phyloP scores from a whole-genome alignment of 2,113 vertebrate genomes.

The Ameiurus melas region DNA sequence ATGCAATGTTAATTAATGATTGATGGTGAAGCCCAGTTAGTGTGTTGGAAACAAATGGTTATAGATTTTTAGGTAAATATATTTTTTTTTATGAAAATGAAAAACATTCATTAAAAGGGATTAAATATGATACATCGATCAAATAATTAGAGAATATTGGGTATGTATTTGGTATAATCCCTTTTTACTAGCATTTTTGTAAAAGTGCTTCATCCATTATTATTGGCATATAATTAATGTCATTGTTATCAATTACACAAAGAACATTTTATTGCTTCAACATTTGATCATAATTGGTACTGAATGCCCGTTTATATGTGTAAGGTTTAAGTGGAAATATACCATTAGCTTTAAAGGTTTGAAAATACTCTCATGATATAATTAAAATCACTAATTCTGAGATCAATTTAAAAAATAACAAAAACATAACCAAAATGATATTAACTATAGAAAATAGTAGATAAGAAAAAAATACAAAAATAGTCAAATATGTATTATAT shows the following conservation, averaged over 20 bases:
- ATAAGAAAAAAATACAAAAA: slow-evolving; percentile 43
- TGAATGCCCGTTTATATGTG: not conserved
- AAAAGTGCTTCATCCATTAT: not conserved
- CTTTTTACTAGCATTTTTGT: not conserved
- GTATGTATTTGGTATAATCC: not conserved
- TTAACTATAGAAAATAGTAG: slow-evolving; percentile 45
- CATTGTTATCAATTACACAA: not conserved
- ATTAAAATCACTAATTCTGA: slow-evolving; percentile 51
- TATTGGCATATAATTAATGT: not conserved
- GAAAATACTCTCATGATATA: slow-evolving; percentile 49
- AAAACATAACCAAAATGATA: not conserved
- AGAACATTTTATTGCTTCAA: slow-evolving; percentile 1
- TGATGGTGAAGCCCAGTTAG: not conserved
- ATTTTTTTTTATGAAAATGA: not conserved
- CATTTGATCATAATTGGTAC: not conserved
- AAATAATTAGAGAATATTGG: not conserved
- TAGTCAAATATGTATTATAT: slow-evolving; percentile 33
- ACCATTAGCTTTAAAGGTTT: slow-evolving; percentile 30
- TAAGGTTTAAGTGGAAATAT: slow-evolving; percentile 1
- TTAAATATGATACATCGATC: not conserved
- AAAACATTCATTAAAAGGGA: not conserved
- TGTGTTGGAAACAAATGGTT: not conserved
- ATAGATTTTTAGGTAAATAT: not conserved
- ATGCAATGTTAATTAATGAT: not conserved
- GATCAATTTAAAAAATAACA: slow-evolving; percentile 52